A percentile compares a stretch with the other conserved stretches of the same genome.
These are phyloP conservation scores for Etheostoma perlongum DNA, from an alignment of 2,797 vertebrate species.

Conservation along the genomic window DNA sequence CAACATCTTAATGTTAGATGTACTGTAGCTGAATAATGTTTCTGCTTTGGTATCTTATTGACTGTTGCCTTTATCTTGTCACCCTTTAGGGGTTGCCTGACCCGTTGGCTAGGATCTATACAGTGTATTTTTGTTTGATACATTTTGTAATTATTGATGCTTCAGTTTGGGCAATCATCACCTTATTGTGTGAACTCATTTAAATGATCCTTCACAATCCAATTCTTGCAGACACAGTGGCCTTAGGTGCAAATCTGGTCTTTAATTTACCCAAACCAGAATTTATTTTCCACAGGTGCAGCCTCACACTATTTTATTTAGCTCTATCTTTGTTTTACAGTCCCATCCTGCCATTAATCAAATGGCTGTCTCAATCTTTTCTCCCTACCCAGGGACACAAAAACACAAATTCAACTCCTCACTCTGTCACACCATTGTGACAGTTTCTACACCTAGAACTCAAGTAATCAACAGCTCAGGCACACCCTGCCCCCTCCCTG, in stretches of 20 bases:
- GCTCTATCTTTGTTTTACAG: not conserved
- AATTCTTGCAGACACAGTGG: not conserved
- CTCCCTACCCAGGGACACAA: constrained; percentile 26
- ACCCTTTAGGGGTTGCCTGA: too few relatives aligned
- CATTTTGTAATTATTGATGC: not conserved
- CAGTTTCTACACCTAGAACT: constrained; percentile 61
- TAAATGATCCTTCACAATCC: not conserved
- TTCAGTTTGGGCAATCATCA: not conserved
- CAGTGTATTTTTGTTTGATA: not conserved
- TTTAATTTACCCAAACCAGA: not conserved
- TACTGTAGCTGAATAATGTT: too few relatives aligned
- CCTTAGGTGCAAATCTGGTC: constrained; percentile 4
- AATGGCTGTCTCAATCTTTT: constrained; percentile 30
- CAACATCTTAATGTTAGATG: not conserved
- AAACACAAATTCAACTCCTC: constrained; percentile 40
- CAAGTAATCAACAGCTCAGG: constrained; percentile 58
- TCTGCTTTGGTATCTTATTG: too few relatives aligned
- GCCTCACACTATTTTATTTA: not conserved
- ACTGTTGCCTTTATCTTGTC: too few relatives aligned
- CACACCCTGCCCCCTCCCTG: constrained; percentile 2
- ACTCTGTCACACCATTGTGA: constrained; percentile 48
- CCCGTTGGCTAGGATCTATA: too few relatives aligned
- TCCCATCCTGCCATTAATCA: constrained; percentile 32
- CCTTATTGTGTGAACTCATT: not conserved
- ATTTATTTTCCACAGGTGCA: constrained; percentile 27